Conservation (phyloP, 2,888 invertebrate genomes). For the Lasius fuliginosus region DNA sequence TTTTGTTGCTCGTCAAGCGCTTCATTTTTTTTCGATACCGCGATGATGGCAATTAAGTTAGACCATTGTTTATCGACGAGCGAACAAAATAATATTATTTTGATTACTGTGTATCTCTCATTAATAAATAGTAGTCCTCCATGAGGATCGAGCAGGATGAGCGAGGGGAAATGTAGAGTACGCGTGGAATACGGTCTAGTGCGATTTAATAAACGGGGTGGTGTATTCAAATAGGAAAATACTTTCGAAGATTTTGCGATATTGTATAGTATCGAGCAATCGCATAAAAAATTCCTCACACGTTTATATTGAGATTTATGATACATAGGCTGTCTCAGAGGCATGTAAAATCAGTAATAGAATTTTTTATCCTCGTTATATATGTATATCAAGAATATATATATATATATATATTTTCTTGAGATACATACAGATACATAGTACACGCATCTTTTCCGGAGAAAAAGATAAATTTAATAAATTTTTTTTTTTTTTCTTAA, state of each 20-base stretch:
- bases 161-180: neutral
- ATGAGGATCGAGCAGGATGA: neutral
- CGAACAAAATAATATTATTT: conserved; percentile 8
- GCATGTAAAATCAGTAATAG: conserved; percentile 37
- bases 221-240: neutral
- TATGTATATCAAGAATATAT: neutral
- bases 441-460: neutral
- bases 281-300: conserved; percentile 4
- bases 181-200: neutral
- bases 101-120: neutral
- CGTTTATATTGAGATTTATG: conserved; percentile 5
- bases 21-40: neutral
- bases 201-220: conserved; percentile 10
- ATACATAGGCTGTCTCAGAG: conserved; percentile 23
- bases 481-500: neutral
- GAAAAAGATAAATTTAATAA: neutral
- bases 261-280: neutral
- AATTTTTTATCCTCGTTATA: neutral
- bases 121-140: neutral
- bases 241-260: neutral
- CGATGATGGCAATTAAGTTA: conserved; percentile 11
- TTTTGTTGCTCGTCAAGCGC: neutral
- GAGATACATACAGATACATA: too few species aligned
- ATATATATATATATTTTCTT: too few species aligned
- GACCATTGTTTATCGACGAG: neutral